These are phyloP conservation scores for Drosophila mayaguana DNA, from an alignment of 2,888 invertebrate genomes.

Conservation along the genomic window DNA sequence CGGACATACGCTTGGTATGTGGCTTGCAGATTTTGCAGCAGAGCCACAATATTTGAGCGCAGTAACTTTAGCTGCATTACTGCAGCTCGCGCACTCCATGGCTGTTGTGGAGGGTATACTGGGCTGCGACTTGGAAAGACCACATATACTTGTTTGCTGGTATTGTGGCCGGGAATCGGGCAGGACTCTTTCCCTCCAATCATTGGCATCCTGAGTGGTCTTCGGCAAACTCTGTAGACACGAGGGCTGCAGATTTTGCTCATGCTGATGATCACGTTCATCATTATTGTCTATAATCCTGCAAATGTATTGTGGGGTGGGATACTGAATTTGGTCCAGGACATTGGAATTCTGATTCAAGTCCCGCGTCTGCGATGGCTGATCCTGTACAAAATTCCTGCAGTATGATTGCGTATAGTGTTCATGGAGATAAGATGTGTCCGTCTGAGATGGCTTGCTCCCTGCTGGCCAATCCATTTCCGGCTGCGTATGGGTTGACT, in stretches of 20 bases:
- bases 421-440: conserved; percentile 38
- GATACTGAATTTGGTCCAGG: conserved; percentile 40
- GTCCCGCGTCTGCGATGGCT: conserved; percentile 30
- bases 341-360: background rate
- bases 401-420: background rate
- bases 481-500: background rate
- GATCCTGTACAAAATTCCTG: background rate
- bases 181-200: background rate
- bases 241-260: background rate
- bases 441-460: conserved; percentile 38
- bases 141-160: background rate
- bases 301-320: conserved; percentile 31
- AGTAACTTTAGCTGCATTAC: background rate
- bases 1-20: background rate
- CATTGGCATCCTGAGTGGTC: background rate
- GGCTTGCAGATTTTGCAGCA: conserved; percentile 7
- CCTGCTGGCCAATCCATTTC: background rate
- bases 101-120: conserved; percentile 13
- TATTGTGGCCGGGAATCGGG: background rate
- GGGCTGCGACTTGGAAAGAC: conserved; percentile 21
- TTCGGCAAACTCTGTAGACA: background rate
- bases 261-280: background rate
- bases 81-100: background rate
- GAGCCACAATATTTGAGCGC: background rate
- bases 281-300: conserved; percentile 3